A percentile compares a stretch with the other conserved stretches of the same genome.
phyloP scores from a whole-genome alignment of 1,140 invertebrate genomes.

The Dryas iulia region DNA sequence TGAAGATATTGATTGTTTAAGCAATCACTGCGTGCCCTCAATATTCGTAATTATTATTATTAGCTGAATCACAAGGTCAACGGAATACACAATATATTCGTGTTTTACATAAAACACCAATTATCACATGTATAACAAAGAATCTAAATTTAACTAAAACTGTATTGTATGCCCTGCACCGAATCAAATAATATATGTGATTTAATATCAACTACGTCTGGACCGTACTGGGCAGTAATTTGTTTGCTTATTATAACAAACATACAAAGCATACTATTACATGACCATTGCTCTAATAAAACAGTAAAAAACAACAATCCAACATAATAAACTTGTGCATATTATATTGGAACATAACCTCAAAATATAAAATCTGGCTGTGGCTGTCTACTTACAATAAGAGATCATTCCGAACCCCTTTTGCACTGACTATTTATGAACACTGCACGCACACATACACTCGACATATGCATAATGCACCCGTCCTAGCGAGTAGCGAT shows the following conservation, averaged over 20 bases:
- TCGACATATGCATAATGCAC: conserved; percentile 68
- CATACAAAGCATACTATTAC: not conserved
- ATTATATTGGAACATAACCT: conserved; percentile 60
- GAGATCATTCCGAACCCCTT: conserved; percentile 66
- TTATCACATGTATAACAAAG: not conserved
- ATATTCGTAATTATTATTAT: conserved; percentile 3
- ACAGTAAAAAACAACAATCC: not conserved
- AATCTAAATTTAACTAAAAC: not conserved
- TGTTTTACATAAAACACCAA: not conserved
- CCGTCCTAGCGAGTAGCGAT: conserved; percentile 52
- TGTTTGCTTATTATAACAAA: not conserved
- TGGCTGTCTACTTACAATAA: conserved; percentile 62
- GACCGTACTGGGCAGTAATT: not conserved
- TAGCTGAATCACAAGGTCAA: conserved; percentile 5
- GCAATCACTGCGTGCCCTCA: conserved; percentile 16
- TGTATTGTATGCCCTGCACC: not conserved
- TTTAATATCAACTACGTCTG: not conserved
- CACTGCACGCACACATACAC: conserved; percentile 73
- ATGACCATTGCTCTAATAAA: not conserved
- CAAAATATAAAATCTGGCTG: conserved; percentile 51
- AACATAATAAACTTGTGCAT: not conserved
- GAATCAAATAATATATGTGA: not conserved
- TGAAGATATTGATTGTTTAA: conserved; percentile 11
- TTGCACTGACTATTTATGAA: conserved; percentile 72
- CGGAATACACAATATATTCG: not conserved